phyloP scores from a whole-genome alignment of 2,797 vertebrate species.

The Channallabes apus region DNA sequence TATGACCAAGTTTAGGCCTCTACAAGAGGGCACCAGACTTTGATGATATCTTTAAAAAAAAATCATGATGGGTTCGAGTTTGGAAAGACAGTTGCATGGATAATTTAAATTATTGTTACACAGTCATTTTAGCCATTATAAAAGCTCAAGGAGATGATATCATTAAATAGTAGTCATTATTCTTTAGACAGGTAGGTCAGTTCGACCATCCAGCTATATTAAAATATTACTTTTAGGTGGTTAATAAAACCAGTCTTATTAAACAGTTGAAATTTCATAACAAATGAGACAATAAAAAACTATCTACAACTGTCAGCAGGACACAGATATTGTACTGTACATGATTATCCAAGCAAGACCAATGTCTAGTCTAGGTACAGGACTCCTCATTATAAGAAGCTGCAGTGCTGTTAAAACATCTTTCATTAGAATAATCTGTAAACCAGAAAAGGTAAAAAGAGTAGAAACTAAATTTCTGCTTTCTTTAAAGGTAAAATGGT shows the following conservation, averaged over 20 bases:
- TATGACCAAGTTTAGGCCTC: background rate
- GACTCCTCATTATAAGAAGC: constrained; percentile 19
- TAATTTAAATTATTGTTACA: background rate
- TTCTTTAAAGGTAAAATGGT: constrained; percentile 27
- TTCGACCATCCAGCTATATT: background rate
- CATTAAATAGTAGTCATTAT: background rate
- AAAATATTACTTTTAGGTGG: background rate
- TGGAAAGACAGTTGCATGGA: background rate
- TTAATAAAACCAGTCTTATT: background rate
- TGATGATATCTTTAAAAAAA: background rate
- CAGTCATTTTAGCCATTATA: background rate
- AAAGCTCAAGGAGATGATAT: background rate
- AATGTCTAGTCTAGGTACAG: background rate
- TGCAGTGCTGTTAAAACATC: background rate
- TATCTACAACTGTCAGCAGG: background rate
- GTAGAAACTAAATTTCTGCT: background rate
- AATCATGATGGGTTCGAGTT: background rate
- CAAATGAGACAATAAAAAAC: background rate
- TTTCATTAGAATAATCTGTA: constrained; percentile 21
- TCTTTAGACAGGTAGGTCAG: background rate
- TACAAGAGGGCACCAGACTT: background rate
- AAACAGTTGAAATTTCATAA: background rate
- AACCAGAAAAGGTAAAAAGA: constrained; percentile 2
- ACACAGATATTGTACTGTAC: background rate
- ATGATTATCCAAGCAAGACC: constrained; percentile 19